Conservation (phyloP, 2,888 invertebrate species). For the Patella pellucida region DNA sequence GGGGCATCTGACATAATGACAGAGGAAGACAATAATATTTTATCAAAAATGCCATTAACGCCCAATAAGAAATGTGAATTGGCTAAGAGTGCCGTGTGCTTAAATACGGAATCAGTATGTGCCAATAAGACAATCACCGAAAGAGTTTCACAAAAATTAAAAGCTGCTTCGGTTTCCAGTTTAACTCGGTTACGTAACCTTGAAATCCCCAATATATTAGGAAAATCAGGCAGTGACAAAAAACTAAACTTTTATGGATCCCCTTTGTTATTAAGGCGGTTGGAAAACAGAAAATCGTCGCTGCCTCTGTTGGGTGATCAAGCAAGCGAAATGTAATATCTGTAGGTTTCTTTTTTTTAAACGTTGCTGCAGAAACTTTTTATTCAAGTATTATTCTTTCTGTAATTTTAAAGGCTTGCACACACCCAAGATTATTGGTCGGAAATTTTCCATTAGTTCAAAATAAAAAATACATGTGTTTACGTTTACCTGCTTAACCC, state of each 20-base stretch:
- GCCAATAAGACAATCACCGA: slow-evolving; percentile 4
- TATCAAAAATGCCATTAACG: slow-evolving; percentile 26
- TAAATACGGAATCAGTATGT: slow-evolving; percentile 18
- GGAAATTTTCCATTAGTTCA: no score
- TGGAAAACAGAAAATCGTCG: not conserved
- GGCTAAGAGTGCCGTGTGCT: slow-evolving; percentile 40
- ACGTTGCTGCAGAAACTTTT: no score
- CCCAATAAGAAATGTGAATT: slow-evolving; percentile 29
- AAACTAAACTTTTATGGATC: slow-evolving; percentile 16
- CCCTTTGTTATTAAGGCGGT: not conserved
- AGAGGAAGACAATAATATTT: slow-evolving; percentile 28
- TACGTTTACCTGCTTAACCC: no score
- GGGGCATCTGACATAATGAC: slow-evolving; percentile 24
- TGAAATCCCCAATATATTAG: slow-evolving; percentile 17
- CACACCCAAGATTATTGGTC: no score
- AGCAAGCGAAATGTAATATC: no score
- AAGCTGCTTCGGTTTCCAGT: no score
- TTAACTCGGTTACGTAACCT: no score
- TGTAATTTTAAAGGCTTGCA: no score
- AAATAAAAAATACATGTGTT: no score
- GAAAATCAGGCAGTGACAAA: slow-evolving; percentile 39
- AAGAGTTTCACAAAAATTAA: no score
- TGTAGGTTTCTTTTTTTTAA: no score
- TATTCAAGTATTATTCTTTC: no score
- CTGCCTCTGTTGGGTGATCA: not conserved